These are phyloP conservation scores for Ibycter americanus DNA, from an alignment of 2,797 vertebrate species.

Conservation along the genomic window DNA sequence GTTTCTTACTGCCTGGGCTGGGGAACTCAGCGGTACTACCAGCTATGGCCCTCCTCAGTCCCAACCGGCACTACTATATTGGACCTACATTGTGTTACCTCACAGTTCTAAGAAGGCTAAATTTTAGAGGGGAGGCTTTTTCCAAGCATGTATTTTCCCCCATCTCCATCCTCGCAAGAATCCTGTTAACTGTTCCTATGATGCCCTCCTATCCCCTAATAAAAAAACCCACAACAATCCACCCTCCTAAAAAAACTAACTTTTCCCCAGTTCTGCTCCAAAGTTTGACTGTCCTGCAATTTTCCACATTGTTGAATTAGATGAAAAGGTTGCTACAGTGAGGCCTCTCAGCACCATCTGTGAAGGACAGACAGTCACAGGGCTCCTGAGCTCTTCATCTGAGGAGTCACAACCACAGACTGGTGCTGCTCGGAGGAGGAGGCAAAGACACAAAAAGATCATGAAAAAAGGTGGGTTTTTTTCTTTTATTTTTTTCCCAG, in stretches of 20 bases:
- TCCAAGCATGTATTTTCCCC: neutral
- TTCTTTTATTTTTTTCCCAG: neutral
- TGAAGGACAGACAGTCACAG: neutral
- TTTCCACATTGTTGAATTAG: neutral
- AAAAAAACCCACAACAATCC: neutral
- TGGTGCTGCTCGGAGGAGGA: neutral
- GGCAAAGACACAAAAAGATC: neutral
- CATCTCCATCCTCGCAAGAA: neutral
- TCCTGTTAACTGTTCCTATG: neutral
- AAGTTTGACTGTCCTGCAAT: neutral
- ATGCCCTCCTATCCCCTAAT: neutral
- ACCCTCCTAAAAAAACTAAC: fast-evolving
- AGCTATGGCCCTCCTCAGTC: neutral
- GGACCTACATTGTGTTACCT: neutral
- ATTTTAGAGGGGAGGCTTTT: neutral
- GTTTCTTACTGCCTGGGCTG: neutral
- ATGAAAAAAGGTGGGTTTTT: neutral
- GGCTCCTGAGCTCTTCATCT: neutral
- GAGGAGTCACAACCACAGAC: neutral
- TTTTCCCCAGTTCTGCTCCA: neutral
- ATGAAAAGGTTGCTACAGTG: neutral
- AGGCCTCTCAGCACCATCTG: neutral
- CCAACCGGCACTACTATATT: neutral
- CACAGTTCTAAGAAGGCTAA: neutral
- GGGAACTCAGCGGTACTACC: neutral